Percentiles rank a stretch among this genome's conserved stretches.
These are phyloP conservation scores for Eupeodes corollae DNA, from an alignment of 1,140 invertebrate species.

Conservation along the genomic window DNA sequence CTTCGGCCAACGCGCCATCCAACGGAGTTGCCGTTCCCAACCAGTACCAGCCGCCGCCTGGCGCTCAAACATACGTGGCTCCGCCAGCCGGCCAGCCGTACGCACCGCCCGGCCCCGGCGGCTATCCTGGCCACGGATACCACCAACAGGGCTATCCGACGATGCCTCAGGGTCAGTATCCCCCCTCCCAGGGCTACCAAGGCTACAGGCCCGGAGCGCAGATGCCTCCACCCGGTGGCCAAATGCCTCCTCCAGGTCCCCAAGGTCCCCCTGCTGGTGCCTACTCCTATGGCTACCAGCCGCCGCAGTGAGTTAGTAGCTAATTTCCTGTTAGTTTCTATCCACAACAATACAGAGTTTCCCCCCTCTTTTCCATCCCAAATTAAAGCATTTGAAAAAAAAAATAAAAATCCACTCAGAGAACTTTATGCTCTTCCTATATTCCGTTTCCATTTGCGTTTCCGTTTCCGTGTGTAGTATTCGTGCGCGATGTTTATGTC, in stretches of 20 bases:
- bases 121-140: constrained; percentile 32
- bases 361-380: no score
- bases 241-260: constrained; percentile 31
- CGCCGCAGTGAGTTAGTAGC: constrained; percentile 16
- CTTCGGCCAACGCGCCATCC: constrained; percentile 17
- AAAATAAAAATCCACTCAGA: no score
- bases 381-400: no score
- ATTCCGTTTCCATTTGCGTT: no score
- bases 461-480: no score
- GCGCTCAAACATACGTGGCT: constrained; percentile 7
- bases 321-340: no score
- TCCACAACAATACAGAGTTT: no score
- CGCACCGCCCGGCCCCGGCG: constrained; percentile 28
- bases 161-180: constrained; percentile 22
- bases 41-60: constrained; percentile 33
- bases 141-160: constrained; percentile 30
- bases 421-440: no score
- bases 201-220: constrained; percentile 27
- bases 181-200: constrained; percentile 29
- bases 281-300: constrained; percentile 31
- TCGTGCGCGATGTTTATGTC: no score
- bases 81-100: constrained; percentile 18
- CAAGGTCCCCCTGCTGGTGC: constrained; percentile 35
- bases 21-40: constrained; percentile 27
- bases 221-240: constrained; percentile 14